Conservation (phyloP, 2,888 invertebrate species). For the Scaptomyza parva region DNA sequence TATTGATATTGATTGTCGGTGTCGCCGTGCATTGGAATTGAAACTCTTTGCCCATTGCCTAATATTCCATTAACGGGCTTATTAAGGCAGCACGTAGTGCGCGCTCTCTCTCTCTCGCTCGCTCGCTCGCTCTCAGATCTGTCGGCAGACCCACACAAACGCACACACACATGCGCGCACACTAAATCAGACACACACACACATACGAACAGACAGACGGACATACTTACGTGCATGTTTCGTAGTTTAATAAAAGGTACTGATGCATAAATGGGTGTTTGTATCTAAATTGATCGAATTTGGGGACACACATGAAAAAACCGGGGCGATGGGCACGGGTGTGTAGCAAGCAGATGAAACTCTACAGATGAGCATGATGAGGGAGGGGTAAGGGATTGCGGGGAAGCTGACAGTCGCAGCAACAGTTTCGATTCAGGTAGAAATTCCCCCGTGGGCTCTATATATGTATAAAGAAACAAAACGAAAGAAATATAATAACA, state of each 20-base stretch:
- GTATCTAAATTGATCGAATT: slow-evolving; percentile 81
- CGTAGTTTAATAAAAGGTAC: slow-evolving; percentile 80
- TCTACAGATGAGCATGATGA: background rate
- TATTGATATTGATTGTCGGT: slow-evolving; percentile 63
- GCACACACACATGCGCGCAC: slow-evolving; percentile 15
- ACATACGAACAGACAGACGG: slow-evolving; percentile 1
- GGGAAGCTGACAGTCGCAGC: slow-evolving; percentile 33
- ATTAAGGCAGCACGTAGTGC: slow-evolving; percentile 75
- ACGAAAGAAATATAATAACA: slow-evolving; percentile 20
- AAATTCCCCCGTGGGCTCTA: slow-evolving; percentile 67
- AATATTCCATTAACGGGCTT: slow-evolving; percentile 81
- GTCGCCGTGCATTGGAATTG: slow-evolving; percentile 46
- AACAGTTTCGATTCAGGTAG: slow-evolving; percentile 56
- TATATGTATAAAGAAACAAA: slow-evolving; percentile 40
- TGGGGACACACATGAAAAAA: slow-evolving; percentile 74
- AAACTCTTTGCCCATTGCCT: slow-evolving; percentile 76
- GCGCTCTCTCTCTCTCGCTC: slow-evolving; percentile 9
- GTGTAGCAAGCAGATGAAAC: slow-evolving; percentile 60
- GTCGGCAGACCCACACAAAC: slow-evolving; percentile 59
- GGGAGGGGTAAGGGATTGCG: slow-evolving; percentile 5
- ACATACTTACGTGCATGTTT: slow-evolving; percentile 4
- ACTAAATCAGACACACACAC: background rate
- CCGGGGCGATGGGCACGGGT: slow-evolving; percentile 39
- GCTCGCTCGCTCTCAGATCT: slow-evolving; percentile 7
- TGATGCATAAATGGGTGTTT: slow-evolving; percentile 81